Evolutionary conservation across 2,113 vertebrate genomes (phyloP).

Genomic region (Oreochromis niloticus): DNA sequence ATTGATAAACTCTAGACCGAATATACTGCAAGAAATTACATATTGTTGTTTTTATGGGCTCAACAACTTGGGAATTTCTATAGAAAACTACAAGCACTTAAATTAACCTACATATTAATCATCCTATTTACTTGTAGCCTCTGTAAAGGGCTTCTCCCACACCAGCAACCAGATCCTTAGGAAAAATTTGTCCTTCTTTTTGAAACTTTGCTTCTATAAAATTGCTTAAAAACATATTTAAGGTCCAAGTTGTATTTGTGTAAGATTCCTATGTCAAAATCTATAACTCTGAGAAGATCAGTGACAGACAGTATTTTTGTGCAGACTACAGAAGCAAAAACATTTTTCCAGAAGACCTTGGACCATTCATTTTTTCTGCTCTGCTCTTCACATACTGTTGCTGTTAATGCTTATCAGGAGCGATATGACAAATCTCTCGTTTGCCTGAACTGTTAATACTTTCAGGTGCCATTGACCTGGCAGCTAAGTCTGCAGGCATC

Average conservation of each 20-base stretch:
- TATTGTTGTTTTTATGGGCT: background rate
- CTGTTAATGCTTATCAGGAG: background rate
- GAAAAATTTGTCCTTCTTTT: background rate
- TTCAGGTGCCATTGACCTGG: conserved; percentile 90
- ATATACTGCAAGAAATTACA: background rate
- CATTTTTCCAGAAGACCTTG: background rate
- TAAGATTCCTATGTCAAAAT: background rate
- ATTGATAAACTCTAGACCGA: background rate
- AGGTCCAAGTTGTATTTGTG: background rate
- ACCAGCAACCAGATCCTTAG: background rate
- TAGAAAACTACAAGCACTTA: background rate
- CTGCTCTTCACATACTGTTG: background rate
- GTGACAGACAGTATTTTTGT: background rate
- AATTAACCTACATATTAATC: background rate
- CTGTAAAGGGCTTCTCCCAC: background rate
- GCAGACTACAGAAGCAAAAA: background rate
- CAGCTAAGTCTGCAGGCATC: conserved; percentile 94
- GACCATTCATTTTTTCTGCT: fast-evolving
- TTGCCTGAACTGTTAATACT: background rate
- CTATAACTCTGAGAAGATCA: background rate
- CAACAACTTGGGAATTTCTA: background rate
- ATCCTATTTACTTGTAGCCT: background rate
- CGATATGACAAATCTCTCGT: background rate
- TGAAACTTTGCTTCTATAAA: background rate
- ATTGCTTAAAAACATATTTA: background rate